Base-by-base conservation (phyloP, 2,113 vertebrate genomes). In the Mellivora capensis region DNA sequence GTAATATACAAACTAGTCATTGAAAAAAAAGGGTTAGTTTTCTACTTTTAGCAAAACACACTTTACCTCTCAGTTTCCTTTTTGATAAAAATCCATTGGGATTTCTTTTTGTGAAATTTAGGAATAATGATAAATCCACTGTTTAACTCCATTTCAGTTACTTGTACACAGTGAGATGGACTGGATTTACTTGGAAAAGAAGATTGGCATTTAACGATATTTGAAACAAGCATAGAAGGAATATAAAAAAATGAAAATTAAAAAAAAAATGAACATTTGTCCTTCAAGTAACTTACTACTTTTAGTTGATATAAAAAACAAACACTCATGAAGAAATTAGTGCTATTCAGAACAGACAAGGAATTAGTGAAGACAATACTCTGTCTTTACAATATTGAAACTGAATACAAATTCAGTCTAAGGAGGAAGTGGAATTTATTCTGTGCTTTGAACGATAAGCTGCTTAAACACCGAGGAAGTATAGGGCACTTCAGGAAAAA, bases 51-150 rank as follows among this genome's bases (percentile, higher is more conserved):
- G 34, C 37, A 94, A 96, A 94, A 62, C 27, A 79, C n/a, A 54
- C 3, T n/a, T 91, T 90, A 77, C 11, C 5, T 96, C 49, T 92
- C 13, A 21, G 21, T 57, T 74, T 92, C 1, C 23, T 74, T 93
- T 59, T 67, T 90, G 15, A 62, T 87, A 81, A 57, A 47, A 67
- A 86, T 15, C 4, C 9, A 62, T 0, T 80, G 91, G 18, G 25
- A 87, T 92, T 96, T 95, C 23, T 93, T 94, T 90, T 37, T 72
- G 72, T 87, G 95, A 94, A 86, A 83, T 52, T 57, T 67, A 90
- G 3, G 7, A 89, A n/a, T 87, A 84, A 96, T 84, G 21, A n/a
- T 88, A 91, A 85, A 54, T 47, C 42, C 77, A 11, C 5, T 31
- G 9, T 87, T 90, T 52, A 93, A 91, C n/a, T 82, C 37, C 52